phyloP scores from a whole-genome alignment of 2,113 vertebrate genomes.

The Centropristis striata region DNA sequence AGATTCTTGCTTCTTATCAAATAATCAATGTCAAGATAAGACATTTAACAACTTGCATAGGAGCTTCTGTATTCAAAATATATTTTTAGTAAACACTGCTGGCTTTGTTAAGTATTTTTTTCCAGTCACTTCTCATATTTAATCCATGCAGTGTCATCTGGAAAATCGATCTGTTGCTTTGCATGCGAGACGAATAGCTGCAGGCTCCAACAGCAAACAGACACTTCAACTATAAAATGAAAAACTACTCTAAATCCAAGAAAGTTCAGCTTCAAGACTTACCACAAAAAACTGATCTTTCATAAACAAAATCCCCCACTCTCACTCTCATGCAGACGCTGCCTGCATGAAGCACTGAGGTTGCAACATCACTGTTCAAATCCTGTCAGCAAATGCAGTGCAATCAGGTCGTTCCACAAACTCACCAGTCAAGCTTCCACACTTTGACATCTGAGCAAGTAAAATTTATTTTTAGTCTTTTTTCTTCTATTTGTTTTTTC shows the following conservation, averaged over 20 bases:
- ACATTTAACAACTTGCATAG: too few species aligned
- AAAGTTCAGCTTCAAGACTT: constrained; percentile 31
- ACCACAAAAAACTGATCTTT: constrained; percentile 29
- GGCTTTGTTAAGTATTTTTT: neutral
- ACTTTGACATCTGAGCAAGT: constrained; percentile 6
- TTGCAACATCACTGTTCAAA: constrained; percentile 5
- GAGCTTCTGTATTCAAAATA: neutral
- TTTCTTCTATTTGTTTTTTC: neutral
- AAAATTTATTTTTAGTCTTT: neutral
- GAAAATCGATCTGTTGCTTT: constrained; percentile 6
- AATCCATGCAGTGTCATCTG: neutral
- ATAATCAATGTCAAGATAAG: neutral
- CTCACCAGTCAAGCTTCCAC: neutral
- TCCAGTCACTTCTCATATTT: constrained; percentile 4
- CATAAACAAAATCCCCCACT: constrained; percentile 25
- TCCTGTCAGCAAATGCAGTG: neutral
- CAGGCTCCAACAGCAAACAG: neutral
- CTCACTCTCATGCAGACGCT: constrained; percentile 17
- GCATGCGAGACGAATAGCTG: constrained; percentile 1
- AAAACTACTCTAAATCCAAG: neutral
- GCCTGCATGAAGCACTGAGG: neutral
- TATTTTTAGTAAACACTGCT: neutral
- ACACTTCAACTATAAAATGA: neutral
- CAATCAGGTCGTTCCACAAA: constrained; percentile 5
- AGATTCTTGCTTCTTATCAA: neutral